Percentiles rank a stretch among this genome's conserved stretches.
Evolutionary conservation across 2,888 invertebrate species (phyloP).

Genomic region (Byasa hedistus): DNA sequence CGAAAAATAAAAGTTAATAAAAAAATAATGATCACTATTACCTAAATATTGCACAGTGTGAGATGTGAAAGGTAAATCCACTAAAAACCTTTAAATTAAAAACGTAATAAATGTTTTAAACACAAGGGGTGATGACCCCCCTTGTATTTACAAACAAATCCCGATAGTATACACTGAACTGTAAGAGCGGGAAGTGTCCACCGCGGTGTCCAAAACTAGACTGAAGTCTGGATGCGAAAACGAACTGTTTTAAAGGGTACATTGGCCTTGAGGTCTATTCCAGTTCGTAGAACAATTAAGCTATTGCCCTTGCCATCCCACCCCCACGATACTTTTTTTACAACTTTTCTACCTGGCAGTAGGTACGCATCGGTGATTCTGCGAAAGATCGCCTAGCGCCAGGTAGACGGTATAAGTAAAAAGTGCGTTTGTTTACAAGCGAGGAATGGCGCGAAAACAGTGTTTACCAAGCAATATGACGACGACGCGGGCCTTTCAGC

Average conservation of each 20-base stretch:
- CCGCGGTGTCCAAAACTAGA: slow-evolving; percentile 67
- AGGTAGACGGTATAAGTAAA: slow-evolving; percentile 59
- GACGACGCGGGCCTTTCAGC: slow-evolving; percentile 49
- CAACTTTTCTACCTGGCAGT: slow-evolving; percentile 45
- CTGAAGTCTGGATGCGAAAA: slow-evolving; percentile 71
- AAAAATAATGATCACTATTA: neutral
- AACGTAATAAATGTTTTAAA: slow-evolving; percentile 39
- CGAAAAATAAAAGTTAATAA: too few relatives aligned
- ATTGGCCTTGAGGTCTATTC: slow-evolving; percentile 69
- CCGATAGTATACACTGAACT: slow-evolving; percentile 39
- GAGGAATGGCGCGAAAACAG: slow-evolving; percentile 68
- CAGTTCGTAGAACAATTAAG: slow-evolving; percentile 59
- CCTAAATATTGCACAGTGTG: slow-evolving; percentile 31
- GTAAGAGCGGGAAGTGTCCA: slow-evolving; percentile 56
- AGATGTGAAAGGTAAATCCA: slow-evolving; percentile 22
- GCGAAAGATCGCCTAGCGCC: slow-evolving; percentile 47
- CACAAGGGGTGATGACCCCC: slow-evolving; percentile 53
- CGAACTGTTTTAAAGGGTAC: slow-evolving; percentile 71
- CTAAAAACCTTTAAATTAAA: slow-evolving; percentile 18
- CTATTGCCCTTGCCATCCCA: slow-evolving; percentile 48
- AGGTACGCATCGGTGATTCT: slow-evolving; percentile 38
- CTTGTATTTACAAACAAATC: slow-evolving; percentile 66
- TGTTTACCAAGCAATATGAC: slow-evolving; percentile 66
- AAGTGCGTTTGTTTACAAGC: slow-evolving; percentile 69
- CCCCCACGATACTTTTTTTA: slow-evolving; percentile 43